A percentile compares a stretch with the other conserved stretches of the same genome.
These are phyloP conservation scores for Andrena cerasifolii DNA, from an alignment of 1,140 invertebrate genomes.

Conservation along the genomic window DNA sequence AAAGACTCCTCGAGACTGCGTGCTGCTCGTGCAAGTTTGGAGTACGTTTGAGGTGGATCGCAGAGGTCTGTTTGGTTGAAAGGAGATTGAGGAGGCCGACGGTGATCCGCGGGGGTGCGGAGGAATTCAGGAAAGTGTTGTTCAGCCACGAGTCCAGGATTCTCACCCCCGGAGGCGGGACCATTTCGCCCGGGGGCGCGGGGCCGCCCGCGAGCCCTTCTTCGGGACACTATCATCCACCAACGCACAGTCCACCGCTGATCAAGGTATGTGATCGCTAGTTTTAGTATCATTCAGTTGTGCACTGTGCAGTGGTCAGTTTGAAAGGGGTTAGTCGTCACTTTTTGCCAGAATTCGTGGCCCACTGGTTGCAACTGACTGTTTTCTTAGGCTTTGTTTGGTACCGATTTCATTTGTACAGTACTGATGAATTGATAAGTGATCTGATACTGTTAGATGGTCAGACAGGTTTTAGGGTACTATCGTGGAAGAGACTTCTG, in stretches of 20 bases:
- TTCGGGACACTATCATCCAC: constrained; percentile 75
- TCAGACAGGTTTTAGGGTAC: too few species aligned
- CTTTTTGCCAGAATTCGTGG: too few species aligned
- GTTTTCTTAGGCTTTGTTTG: too few species aligned
- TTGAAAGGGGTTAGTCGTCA: too few species aligned
- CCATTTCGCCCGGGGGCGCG: constrained; percentile 79
- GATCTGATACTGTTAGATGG: too few species aligned
- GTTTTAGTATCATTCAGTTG: neutral
- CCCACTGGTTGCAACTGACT: too few species aligned
- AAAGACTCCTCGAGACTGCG: neutral
- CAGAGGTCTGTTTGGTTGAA: constrained; percentile 6
- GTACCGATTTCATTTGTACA: too few species aligned
- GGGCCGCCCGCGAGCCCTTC: constrained; percentile 79
- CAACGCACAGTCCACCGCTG: constrained; percentile 77
- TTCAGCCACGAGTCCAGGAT: constrained; percentile 82
- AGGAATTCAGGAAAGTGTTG: constrained; percentile 79
- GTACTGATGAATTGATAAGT: too few species aligned
- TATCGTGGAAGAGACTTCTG: too few species aligned
- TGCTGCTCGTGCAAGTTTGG: neutral
- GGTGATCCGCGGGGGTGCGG: constrained; percentile 74
- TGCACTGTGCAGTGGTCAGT: too few species aligned
- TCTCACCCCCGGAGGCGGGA: constrained; percentile 80
- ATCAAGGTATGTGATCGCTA: constrained; percentile 76
- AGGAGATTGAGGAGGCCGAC: constrained; percentile 13
- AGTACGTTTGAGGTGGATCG: constrained; percentile 1